Percentiles rank a stretch among this genome's conserved stretches.
These are phyloP conservation scores for Amiota mariae DNA, from an alignment of 2,888 invertebrate genomes.

Conservation along the genomic window DNA sequence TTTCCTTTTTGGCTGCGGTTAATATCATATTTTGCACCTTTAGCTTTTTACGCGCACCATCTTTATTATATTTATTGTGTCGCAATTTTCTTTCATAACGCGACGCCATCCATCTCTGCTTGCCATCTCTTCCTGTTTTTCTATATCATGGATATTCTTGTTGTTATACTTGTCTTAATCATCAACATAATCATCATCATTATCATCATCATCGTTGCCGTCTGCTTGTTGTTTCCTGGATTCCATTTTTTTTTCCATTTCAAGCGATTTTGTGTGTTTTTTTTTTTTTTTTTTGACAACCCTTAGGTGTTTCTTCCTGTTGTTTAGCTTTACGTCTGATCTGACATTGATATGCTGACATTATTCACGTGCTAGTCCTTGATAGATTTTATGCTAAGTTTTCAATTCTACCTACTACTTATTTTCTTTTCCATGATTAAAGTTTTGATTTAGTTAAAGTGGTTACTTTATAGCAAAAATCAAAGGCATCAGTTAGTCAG, in stretches of 20 bases:
- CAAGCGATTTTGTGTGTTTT: neutral
- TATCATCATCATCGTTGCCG: neutral
- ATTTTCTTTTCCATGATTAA: too few relatives aligned
- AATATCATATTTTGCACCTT: slow-evolving; percentile 31
- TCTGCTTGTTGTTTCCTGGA: slow-evolving; percentile 13
- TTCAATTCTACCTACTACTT: too few relatives aligned
- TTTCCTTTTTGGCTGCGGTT: slow-evolving; percentile 21
- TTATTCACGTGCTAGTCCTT: too few relatives aligned
- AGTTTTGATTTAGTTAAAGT: too few relatives aligned
- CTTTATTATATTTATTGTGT: slow-evolving; percentile 32
- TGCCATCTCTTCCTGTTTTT: neutral
- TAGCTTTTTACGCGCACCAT: slow-evolving; percentile 21
- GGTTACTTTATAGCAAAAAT: too few relatives aligned
- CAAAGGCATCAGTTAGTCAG: too few relatives aligned
- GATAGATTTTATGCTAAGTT: too few relatives aligned
- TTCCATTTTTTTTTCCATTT: slow-evolving; percentile 1
- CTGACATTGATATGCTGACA: slow-evolving; percentile 24
- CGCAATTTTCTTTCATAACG: slow-evolving; percentile 16
- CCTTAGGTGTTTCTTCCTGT: slow-evolving; percentile 25
- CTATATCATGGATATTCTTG: neutral
- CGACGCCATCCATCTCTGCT: neutral
- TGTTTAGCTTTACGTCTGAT: slow-evolving; percentile 28
- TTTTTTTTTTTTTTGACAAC: slow-evolving; percentile 21
- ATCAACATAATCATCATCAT: neutral
- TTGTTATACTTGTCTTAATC: slow-evolving; percentile 7